These are phyloP conservation scores for Lysandra coridon DNA, from an alignment of 2,888 invertebrate genomes.

Conservation along the genomic window DNA sequence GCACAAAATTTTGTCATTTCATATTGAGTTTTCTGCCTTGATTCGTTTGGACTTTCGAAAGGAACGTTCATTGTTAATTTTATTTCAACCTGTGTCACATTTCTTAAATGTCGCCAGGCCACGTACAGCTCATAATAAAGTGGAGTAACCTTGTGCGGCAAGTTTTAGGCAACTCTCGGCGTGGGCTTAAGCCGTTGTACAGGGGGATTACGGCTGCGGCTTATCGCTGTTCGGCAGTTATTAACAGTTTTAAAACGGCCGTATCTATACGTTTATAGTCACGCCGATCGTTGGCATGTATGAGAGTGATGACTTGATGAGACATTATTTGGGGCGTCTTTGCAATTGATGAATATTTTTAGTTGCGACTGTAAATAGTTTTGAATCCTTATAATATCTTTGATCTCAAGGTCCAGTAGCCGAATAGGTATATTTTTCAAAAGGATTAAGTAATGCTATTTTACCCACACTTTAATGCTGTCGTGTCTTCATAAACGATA, in stretches of 20 bases:
- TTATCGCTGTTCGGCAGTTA: constrained; percentile 17
- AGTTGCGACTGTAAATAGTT: too few relatives aligned
- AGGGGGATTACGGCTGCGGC: constrained; percentile 4
- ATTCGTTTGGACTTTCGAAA: too few relatives aligned
- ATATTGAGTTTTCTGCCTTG: too few relatives aligned
- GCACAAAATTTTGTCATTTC: too few relatives aligned
- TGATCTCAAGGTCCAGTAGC: too few relatives aligned
- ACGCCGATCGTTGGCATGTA: background rate
- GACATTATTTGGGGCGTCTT: background rate
- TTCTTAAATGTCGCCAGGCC: background rate
- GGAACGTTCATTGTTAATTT: background rate
- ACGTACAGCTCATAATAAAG: background rate
- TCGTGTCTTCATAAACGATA: too few relatives aligned
- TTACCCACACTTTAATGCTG: too few relatives aligned
- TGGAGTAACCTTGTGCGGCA: constrained; percentile 6
- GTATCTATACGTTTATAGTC: background rate
- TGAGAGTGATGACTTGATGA: background rate
- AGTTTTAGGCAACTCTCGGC: constrained; percentile 13
- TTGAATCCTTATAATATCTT: too few relatives aligned
- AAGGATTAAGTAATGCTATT: too few relatives aligned
- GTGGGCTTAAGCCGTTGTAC: constrained; percentile 4
- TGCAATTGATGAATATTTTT: too few relatives aligned
- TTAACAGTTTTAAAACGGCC: constrained; percentile 17
- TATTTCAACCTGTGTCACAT: background rate
- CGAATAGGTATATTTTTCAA: too few relatives aligned